Conservation (phyloP, 2,113 vertebrate genomes). For the Madoqua kirkii region DNA sequence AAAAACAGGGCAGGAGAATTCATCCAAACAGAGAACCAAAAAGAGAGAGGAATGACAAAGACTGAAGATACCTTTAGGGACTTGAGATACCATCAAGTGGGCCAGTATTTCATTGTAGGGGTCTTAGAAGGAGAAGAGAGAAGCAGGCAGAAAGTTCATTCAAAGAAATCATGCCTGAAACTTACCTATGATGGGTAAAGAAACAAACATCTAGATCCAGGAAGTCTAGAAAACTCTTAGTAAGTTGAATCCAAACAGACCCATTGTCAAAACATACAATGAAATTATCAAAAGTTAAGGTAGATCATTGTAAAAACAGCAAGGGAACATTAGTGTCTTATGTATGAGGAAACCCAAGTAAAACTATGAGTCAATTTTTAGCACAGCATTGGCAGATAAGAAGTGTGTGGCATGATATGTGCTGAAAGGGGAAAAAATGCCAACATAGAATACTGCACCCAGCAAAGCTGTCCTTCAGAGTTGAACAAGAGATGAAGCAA, state of each 20-base stretch:
- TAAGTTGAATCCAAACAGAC: neutral
- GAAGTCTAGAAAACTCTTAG: neutral
- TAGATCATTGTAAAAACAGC: neutral
- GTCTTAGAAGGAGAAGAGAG: neutral
- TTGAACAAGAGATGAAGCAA: neutral
- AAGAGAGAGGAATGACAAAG: neutral
- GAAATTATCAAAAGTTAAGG: neutral
- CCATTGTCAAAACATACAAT: neutral
- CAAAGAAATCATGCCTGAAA: neutral
- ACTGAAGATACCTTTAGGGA: neutral
- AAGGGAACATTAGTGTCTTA: neutral
- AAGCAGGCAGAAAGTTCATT: neutral
- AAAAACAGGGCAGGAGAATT: neutral
- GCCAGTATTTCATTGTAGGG: neutral
- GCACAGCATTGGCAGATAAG: neutral
- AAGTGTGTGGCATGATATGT: neutral
- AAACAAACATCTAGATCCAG: neutral
- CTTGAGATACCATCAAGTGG: neutral
- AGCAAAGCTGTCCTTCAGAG: neutral
- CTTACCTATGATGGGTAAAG: neutral
- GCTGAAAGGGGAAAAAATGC: neutral
- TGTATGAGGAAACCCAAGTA: neutral
- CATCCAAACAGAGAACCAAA: neutral
- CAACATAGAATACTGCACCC: neutral
- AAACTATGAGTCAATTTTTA: neutral